These are phyloP conservation scores for Pseudachorutes palmiensis DNA, from an alignment of 1,140 invertebrate genomes.

Conservation along the genomic window DNA sequence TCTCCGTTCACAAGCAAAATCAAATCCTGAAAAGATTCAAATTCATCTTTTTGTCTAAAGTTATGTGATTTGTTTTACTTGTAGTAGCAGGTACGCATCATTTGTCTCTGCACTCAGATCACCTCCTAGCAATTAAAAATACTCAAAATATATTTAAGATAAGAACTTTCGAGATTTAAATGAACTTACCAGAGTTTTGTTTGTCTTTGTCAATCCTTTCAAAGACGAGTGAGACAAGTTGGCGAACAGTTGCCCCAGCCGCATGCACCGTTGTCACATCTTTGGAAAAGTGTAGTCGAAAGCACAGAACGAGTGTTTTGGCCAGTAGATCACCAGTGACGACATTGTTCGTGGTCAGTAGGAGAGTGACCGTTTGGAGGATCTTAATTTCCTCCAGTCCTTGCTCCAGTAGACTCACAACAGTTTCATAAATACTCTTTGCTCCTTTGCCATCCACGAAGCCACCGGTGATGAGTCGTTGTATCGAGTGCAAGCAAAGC, in stretches of 20 bases:
- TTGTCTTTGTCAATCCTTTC: constrained; percentile 71
- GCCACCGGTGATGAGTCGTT: constrained; percentile 71
- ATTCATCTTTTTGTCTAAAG: no score
- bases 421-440: constrained; percentile 79
- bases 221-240: constrained; percentile 92
- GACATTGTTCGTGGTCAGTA: constrained; percentile 86
- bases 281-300: constrained; percentile 88
- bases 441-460: constrained; percentile 81
- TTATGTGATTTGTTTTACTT: no score
- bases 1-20: constrained; percentile 94
- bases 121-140: constrained; percentile 19
- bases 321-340: constrained; percentile 88
- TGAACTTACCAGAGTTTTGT: constrained; percentile 17
- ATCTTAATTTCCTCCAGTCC: constrained; percentile 92
- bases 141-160: not conserved
- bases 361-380: constrained; percentile 86
- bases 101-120: constrained; percentile 55
- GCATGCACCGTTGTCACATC: constrained; percentile 91
- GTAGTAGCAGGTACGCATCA: constrained; percentile 83
- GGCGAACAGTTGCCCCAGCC: constrained; percentile 90
- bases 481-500: constrained; percentile 85
- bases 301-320: constrained; percentile 91
- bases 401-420: constrained; percentile 87
- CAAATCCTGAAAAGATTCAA: constrained; percentile 58
- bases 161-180: not conserved